Conservation (phyloP, 1,140 invertebrate genomes). For the Brachionus sp. region DNA sequence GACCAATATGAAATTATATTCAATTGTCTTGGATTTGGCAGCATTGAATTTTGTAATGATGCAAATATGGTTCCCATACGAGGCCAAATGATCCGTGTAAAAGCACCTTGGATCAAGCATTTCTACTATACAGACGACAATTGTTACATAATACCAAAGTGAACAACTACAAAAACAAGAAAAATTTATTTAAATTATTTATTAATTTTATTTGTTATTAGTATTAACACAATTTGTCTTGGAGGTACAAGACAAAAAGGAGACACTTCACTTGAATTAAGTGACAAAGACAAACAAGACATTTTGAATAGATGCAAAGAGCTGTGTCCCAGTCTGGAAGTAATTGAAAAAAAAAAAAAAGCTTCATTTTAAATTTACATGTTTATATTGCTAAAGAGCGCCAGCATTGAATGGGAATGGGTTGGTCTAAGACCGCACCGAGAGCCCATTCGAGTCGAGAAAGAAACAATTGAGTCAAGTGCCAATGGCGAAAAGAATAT, state of each 20-base stretch:
- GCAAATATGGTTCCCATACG: constrained; percentile 70
- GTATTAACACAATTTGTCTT: constrained; percentile 68
- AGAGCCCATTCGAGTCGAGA: constrained; percentile 70
- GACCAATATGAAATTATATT: constrained; percentile 71
- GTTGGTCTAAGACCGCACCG: constrained; percentile 75
- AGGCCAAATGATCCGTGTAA: constrained; percentile 45
- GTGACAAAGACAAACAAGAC: constrained; percentile 68
- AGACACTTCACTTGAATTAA: constrained; percentile 68
- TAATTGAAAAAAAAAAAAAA: constrained; percentile 3
- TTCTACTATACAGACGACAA: constrained; percentile 79
- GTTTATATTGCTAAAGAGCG: constrained; percentile 48
- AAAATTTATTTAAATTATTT: neutral
- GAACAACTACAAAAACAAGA: neutral
- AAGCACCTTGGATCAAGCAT: constrained; percentile 79
- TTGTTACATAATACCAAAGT: constrained; percentile 75
- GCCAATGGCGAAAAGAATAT: neutral
- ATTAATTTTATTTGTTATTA: constrained; percentile 47
- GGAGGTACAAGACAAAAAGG: constrained; percentile 78
- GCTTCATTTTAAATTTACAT: neutral
- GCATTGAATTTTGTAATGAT: constrained; percentile 73
- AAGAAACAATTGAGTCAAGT: constrained; percentile 51
- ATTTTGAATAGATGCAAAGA: constrained; percentile 71
- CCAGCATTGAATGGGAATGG: constrained; percentile 62
- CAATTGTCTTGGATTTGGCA: constrained; percentile 81
- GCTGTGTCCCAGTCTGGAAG: constrained; percentile 68